These are phyloP conservation scores for Steromphala cineraria DNA, from an alignment of 2,888 invertebrate species.

Conservation along the genomic window DNA sequence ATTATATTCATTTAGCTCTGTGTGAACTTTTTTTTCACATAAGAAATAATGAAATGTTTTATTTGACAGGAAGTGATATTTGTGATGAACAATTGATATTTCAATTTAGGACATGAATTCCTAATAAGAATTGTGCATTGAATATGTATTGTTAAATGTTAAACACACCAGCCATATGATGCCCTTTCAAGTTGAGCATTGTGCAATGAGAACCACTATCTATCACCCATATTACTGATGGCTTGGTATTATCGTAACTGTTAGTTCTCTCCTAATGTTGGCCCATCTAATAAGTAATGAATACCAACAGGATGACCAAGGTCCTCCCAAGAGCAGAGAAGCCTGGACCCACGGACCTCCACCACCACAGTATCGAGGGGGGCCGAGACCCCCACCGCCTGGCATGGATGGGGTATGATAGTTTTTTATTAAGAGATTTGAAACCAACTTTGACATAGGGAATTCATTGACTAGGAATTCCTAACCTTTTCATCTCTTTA, in stretches of 20 bases:
- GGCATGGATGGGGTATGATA: constrained; percentile 61
- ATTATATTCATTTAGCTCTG: too few relatives aligned
- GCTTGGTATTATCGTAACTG: not conserved
- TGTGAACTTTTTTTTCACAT: too few relatives aligned
- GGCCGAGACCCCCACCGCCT: constrained; percentile 61
- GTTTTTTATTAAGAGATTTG: too few relatives aligned
- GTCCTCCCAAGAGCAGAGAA: constrained; percentile 56
- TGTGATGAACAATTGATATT: too few relatives aligned
- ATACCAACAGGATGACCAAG: constrained; percentile 50
- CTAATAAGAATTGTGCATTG: too few relatives aligned
- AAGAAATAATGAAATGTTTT: too few relatives aligned
- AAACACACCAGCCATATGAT: not conserved
- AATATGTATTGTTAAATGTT: not conserved
- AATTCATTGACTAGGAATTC: too few relatives aligned
- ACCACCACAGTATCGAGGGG: constrained; percentile 64
- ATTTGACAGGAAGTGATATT: too few relatives aligned
- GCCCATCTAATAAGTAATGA: not conserved
- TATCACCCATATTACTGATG: not conserved
- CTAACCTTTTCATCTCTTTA: too few relatives aligned
- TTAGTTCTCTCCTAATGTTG: not conserved
- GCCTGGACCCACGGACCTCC: constrained; percentile 66
- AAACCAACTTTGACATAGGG: too few relatives aligned
- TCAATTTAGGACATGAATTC: too few relatives aligned
- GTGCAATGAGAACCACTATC: not conserved
- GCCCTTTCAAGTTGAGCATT: not conserved